Conservation (phyloP, 2,888 invertebrate genomes). For the Steinernema scapterisci region DNA sequence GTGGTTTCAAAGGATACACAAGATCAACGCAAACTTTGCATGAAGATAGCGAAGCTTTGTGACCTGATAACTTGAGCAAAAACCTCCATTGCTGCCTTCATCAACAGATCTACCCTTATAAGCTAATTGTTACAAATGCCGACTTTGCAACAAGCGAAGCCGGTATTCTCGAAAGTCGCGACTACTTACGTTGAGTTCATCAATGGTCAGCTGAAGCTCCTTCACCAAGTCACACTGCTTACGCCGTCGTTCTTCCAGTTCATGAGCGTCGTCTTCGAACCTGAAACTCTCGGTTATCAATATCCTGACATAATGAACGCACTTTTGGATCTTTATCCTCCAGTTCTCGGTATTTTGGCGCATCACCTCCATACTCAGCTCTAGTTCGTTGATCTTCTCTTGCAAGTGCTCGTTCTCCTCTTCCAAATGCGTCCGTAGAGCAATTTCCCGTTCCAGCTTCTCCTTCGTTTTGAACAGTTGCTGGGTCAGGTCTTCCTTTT, state of each 20-base stretch:
- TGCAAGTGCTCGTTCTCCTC: slow-evolving; percentile 42
- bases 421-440: slow-evolving; percentile 34
- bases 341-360: slow-evolving; percentile 48
- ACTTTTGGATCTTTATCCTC: slow-evolving; percentile 36
- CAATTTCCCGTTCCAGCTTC: slow-evolving; percentile 36
- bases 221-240: slow-evolving; percentile 52
- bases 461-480: slow-evolving; percentile 43
- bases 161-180: too few species aligned
- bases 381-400: slow-evolving; percentile 47
- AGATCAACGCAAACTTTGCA: too few species aligned
- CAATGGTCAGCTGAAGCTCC: slow-evolving; percentile 56
- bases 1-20: too few species aligned
- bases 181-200: slow-evolving; percentile 55
- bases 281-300: slow-evolving; percentile 7
- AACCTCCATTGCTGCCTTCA: too few species aligned
- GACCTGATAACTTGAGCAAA: too few species aligned
- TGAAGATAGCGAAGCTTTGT: too few species aligned
- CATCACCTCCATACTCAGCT: slow-evolving; percentile 43
- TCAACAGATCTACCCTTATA: too few species aligned
- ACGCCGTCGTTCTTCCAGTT: slow-evolving; percentile 38
- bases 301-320: not conserved
- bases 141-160: too few species aligned
- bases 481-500: slow-evolving; percentile 49
- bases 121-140: too few species aligned
- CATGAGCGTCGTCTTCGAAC: slow-evolving; percentile 33